Percentiles rank a stretch among this genome's conserved stretches.
phyloP scores from a whole-genome alignment of 1,140 invertebrate genomes.

The Drosophila gunungcola region DNA sequence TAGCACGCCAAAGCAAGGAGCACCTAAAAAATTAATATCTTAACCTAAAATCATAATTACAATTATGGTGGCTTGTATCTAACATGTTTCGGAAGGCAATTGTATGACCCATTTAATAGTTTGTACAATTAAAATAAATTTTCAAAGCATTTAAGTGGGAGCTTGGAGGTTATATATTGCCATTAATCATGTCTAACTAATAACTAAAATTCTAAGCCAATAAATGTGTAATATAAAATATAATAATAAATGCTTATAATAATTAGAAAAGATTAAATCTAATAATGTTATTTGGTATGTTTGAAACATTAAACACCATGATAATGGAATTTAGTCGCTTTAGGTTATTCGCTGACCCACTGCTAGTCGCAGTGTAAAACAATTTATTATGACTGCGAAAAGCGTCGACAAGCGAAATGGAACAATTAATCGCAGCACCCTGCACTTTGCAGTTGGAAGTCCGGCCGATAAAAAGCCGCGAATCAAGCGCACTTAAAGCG shows the following conservation, averaged over 20 bases:
- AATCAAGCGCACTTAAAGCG: conserved; percentile 29
- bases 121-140: too few relatives aligned
- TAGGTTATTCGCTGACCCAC: not conserved
- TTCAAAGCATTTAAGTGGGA: too few relatives aligned
- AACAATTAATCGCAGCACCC: conserved; percentile 47
- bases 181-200: not conserved
- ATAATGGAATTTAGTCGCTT: not conserved
- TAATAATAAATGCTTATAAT: not conserved
- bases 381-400: conserved; percentile 52
- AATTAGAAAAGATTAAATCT: too few relatives aligned
- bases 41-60: too few relatives aligned
- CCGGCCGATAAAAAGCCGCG: conserved; percentile 11
- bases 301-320: too few relatives aligned
- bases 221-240: not conserved
- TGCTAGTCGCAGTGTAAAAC: conserved; percentile 23
- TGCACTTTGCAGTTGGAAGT: not conserved
- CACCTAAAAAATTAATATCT: too few relatives aligned
- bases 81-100: too few relatives aligned
- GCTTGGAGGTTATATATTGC: not conserved
- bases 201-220: not conserved
- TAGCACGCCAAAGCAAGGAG: too few relatives aligned
- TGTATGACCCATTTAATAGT: too few relatives aligned
- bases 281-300: too few relatives aligned
- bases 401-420: conserved; percentile 15
- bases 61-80: too few relatives aligned